Conservation (phyloP, 2,113 vertebrate species). For the Speoplatyrhinus poulsoni region DNA sequence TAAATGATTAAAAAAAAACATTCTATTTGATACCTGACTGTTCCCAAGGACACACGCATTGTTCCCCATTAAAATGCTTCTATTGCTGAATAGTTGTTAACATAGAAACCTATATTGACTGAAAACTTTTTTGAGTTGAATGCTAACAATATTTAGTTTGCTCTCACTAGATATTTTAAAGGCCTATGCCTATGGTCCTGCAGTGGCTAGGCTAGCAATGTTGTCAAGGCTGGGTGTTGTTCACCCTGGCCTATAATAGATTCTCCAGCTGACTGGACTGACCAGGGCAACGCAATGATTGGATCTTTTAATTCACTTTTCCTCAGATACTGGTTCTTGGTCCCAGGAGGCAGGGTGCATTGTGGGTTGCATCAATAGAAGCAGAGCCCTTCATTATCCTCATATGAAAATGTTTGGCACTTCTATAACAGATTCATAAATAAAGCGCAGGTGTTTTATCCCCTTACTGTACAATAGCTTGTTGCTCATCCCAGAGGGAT, state of each 20-base stretch:
- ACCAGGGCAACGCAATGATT: constrained; percentile 51
- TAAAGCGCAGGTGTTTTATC: not conserved
- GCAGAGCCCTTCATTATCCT: not conserved
- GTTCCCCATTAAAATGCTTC: not conserved
- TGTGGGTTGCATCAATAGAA: not conserved
- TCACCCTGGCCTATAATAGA: constrained; percentile 47
- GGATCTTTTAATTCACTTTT: constrained; percentile 66
- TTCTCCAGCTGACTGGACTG: constrained; percentile 47
- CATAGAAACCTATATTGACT: not conserved
- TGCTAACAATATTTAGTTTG: not conserved
- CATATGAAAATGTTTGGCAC: constrained; percentile 2
- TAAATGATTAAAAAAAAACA: not conserved
- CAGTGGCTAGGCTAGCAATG: constrained; percentile 29
- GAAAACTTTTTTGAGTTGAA: not conserved
- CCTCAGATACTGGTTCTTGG: constrained; percentile 38
- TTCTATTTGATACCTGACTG: not conserved
- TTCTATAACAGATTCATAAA: not conserved
- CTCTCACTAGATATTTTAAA: no score
- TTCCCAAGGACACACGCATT: not conserved
- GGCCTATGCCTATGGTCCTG: constrained; percentile 1
- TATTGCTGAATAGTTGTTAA: not conserved
- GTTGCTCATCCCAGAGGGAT: not conserved
- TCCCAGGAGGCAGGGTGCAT: constrained; percentile 3
- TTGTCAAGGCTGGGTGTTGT: constrained; percentile 41
- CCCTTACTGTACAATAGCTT: not conserved